A percentile compares a stretch with the other conserved stretches of the same genome.
Conservation (phyloP, 92 coral and sea anemone species). For the Phenganax stokvisi region DNA sequence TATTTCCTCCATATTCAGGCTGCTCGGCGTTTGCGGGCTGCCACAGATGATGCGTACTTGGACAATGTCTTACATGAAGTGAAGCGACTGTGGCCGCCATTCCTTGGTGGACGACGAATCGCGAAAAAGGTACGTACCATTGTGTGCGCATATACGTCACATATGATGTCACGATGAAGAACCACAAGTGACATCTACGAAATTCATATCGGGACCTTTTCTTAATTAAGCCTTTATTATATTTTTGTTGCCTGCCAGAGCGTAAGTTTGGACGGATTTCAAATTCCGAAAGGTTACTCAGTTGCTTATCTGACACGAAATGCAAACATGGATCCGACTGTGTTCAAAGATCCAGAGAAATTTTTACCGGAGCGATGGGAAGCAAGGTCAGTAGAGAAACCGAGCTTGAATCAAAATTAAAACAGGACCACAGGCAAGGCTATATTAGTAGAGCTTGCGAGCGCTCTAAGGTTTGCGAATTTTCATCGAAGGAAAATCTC, state of each 20-base stretch:
- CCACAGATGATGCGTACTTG: constrained; percentile 67
- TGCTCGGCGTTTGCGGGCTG: constrained; percentile 62
- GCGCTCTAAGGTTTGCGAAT: not conserved
- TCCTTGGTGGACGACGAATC: constrained; percentile 49
- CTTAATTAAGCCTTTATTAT: not conserved
- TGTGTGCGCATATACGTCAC: too few species aligned
- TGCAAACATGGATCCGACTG: constrained; percentile 82
- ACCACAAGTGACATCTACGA: too few species aligned
- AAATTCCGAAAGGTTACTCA: constrained; percentile 71
- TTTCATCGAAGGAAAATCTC: not conserved
- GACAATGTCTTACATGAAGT: constrained; percentile 71
- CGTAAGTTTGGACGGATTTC: constrained; percentile 71
- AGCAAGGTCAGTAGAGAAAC: constrained; percentile 51
- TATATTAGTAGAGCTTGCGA: too few species aligned
- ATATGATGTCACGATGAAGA: too few species aligned
- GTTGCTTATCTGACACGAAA: constrained; percentile 81
- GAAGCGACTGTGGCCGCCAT: constrained; percentile 89
- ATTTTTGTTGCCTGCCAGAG: constrained; percentile 42
- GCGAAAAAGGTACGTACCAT: constrained; percentile 59
- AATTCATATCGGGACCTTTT: not conserved
- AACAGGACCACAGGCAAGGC: too few species aligned
- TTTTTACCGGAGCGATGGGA: constrained; percentile 97
- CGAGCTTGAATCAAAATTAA: too few species aligned
- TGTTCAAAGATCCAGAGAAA: constrained; percentile 73
- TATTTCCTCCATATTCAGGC: constrained; percentile 33